Base-by-base conservation (phyloP, 1,140 invertebrate species). In the Drosophila carrolli region DNA sequence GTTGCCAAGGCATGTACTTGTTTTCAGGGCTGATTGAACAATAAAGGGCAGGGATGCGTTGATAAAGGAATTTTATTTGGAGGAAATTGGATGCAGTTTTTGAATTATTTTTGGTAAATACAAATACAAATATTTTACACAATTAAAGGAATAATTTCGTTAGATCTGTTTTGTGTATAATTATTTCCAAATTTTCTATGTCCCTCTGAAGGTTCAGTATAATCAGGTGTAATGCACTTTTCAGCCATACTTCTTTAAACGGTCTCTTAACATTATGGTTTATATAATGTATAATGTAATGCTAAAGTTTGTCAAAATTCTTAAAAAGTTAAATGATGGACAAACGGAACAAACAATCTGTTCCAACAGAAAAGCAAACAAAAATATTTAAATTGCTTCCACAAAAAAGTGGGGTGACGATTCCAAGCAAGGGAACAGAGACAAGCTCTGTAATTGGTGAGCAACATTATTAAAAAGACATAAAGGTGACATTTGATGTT, bases 401-500 rank as follows among this genome's bases (percentile, higher is more conserved):
- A 32, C 35, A 14, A 65, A 10, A 10, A 10, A 63, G 5, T 23
- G 35, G 16, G 11, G 35, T 16, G n/a, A 1, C 8, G 11, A 11
- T 37, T 19, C 10, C 11, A 65, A 41, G 16, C 23, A 43, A 6
- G 38, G 27, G 16, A 40, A 27, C 32, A 14, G 6, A 35, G 16
- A 19, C 47, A 27, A 41, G 27, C 32, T 29, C 14, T 44, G 19
- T 35, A 32, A 60, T 60, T 53, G 58, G 74, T 68, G 70, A 75
- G 78, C 84, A 80, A 89, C 73, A 89, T 83, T 83, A 89, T 88
- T 89, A 89, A 88, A 88, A 89, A 89, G 58, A 63, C 84, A 88
- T 80, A 80, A 88, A 80, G 62, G 59, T 83, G 58, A 81, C 62
- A 85, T 77, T 84, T 67, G 27, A 56, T 57, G 40, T 58, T 59